phyloP scores from a whole-genome alignment of 1,140 invertebrate genomes.

The Macrosteles quadrilineatus region DNA sequence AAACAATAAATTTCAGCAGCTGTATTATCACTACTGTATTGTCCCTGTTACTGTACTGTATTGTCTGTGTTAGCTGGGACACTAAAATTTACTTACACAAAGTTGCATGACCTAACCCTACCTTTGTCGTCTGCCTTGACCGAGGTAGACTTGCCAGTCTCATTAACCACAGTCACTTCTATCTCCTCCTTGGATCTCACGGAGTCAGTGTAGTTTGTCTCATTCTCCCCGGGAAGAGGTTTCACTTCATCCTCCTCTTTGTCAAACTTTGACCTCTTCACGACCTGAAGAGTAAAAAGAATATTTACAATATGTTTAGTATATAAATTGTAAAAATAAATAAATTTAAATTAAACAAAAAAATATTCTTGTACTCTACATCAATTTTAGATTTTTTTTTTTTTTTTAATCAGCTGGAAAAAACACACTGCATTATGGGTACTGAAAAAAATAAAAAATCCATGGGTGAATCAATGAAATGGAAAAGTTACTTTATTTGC shows the following conservation, averaged over 20 bases:
- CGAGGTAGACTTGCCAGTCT: not conserved
- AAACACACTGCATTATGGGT: no score
- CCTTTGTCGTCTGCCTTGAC: conserved; percentile 4
- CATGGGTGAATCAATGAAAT: no score
- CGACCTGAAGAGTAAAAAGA: conserved; percentile 43
- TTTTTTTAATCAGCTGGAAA: no score
- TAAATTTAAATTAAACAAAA: no score
- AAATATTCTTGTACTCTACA: no score
- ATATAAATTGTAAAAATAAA: not conserved
- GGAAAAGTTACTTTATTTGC: no score
- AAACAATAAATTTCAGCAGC: no score
- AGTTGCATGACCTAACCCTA: not conserved
- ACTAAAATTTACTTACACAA: not conserved
- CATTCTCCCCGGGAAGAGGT: conserved; percentile 49
- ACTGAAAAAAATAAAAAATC: no score
- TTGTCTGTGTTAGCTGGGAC: no score
- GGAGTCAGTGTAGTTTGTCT: conserved; percentile 54
- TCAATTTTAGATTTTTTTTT: no score
- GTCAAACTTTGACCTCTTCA: conserved; percentile 63
- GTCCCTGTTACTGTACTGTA: no score
- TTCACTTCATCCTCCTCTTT: conserved; percentile 66
- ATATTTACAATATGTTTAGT: not conserved
- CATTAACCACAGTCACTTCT: conserved; percentile 44
- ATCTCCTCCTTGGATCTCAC: conserved; percentile 55
- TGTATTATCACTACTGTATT: no score